Evolutionary conservation across 2,888 invertebrate species (phyloP), one percentile per base, ranked within the genome.

Genomic region (Eilema depressum): DNA sequence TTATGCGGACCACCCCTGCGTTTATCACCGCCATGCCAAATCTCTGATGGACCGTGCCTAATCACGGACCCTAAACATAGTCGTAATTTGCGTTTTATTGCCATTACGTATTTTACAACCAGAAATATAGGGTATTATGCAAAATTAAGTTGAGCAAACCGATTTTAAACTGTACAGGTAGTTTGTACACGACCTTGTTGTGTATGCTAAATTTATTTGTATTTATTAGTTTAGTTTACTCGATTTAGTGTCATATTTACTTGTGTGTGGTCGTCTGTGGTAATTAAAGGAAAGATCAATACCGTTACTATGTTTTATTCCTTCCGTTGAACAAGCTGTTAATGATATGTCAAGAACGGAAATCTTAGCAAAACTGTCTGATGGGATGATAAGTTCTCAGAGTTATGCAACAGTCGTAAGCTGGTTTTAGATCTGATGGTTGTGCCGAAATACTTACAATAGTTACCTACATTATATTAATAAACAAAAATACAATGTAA

Each of bases 1-100:
- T 75, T 85, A 83, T 66, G 65, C 69, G 73, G 62, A 76, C 86
- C 81, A 74, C 86, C 88, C 86, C 81, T 75, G 63, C 75, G 78
- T 83, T 83, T 85, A 85, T 77, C 79, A 72, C 75, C 74, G 61
- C 83, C 83, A 80, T 75, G 76, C 73, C 86, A 77, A 89, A 91
- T 89, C 86, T 81, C 78, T 88, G 86, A 92, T 92, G 88, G 84
- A 80, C 86, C 89, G 84, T 80, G 73, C 37, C 88, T 85, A 92
- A 92, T 90, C 88, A 76, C 69, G 61, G 75, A 79, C 87, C 89
- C 89, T 84, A 82, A 83, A 83, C 84, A 83, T 68, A 75, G 75
- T 71, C 80, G 77, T 83, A 83, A 85, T 86, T 86, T 73, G 80
- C 82, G 80, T 86, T 86, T 84, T 85, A 86, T 85, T 86, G 68